These are phyloP conservation scores for Sminthopsis crassicaudata DNA, from an alignment of 2,113 vertebrate genomes.

Conservation along the genomic window DNA sequence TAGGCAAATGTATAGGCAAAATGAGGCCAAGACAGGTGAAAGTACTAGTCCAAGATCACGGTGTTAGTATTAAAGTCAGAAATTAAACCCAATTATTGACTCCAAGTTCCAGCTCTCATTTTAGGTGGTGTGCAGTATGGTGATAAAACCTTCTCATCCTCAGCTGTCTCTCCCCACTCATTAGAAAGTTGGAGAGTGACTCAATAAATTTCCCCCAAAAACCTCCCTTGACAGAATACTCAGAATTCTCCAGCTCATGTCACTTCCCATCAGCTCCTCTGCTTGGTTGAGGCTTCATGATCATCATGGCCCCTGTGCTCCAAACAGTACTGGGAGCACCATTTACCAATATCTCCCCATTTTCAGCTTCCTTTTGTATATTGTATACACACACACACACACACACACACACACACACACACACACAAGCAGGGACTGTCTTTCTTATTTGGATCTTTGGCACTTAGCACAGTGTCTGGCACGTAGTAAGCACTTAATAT, in stretches of 20 bases:
- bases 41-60: neutral
- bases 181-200: too few relatives aligned
- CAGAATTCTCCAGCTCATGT: neutral
- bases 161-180: too few relatives aligned
- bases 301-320: neutral
- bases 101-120: too few relatives aligned
- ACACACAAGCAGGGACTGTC: neutral
- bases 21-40: neutral
- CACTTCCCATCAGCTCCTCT: neutral
- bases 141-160: too few relatives aligned
- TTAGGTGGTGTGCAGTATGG: too few relatives aligned
- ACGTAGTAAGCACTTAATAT: neutral
- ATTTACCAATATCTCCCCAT: neutral
- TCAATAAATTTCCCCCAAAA: neutral
- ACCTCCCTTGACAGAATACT: neutral
- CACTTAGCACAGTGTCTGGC: neutral
- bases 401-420: neutral
- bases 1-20: neutral
- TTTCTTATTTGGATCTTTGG: neutral
- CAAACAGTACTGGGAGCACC: neutral
- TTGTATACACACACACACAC: neutral
- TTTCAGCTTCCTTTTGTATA: neutral
- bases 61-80: neutral
- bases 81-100: neutral
- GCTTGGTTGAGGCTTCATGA: neutral